A percentile compares a stretch with the other conserved stretches of the same genome.
phyloP scores from a whole-genome alignment of 2,797 vertebrate species.

The Xenopus petersii region DNA sequence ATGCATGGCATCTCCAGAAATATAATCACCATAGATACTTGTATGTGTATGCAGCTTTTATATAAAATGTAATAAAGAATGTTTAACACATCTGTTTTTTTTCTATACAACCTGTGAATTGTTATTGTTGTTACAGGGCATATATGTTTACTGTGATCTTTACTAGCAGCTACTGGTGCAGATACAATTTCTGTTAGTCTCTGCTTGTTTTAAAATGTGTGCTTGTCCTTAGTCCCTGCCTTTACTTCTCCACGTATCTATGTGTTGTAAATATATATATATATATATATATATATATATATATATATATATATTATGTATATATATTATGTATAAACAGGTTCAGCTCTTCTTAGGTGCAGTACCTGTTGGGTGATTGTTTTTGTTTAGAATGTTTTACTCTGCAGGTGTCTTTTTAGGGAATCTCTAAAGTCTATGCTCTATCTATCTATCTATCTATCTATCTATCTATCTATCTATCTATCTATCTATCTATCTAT shows the following conservation, averaged over 20 bases:
- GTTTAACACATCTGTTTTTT: too few species aligned
- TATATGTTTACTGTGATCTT: not conserved
- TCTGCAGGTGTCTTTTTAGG: not conserved
- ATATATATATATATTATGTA: not conserved
- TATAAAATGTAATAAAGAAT: too few species aligned
- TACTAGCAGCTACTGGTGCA: too few species aligned
- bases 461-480: conserved; percentile 14
- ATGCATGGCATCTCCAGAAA: too few species aligned
- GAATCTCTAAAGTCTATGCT: not conserved
- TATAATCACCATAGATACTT: too few species aligned
- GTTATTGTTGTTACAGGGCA: too few species aligned
- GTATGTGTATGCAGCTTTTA: too few species aligned
- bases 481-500: conserved; percentile 8
- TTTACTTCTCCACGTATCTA: not conserved
- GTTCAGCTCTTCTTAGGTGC: not conserved
- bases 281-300: conserved; percentile 1
- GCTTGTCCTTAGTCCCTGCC: not conserved
- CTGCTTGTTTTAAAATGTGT: too few species aligned
- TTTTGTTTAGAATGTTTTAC: not conserved
- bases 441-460: conserved; percentile 8
- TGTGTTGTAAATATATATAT: not conserved
- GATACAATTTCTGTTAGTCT: too few species aligned
- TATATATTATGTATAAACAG: not conserved
- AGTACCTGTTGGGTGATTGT: conserved; percentile 6
- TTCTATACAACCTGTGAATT: too few species aligned